Percentiles rank a stretch among this genome's conserved stretches.
These are phyloP conservation scores for Linepithema humile DNA, from an alignment of 1,140 invertebrate genomes.

Conservation along the genomic window DNA sequence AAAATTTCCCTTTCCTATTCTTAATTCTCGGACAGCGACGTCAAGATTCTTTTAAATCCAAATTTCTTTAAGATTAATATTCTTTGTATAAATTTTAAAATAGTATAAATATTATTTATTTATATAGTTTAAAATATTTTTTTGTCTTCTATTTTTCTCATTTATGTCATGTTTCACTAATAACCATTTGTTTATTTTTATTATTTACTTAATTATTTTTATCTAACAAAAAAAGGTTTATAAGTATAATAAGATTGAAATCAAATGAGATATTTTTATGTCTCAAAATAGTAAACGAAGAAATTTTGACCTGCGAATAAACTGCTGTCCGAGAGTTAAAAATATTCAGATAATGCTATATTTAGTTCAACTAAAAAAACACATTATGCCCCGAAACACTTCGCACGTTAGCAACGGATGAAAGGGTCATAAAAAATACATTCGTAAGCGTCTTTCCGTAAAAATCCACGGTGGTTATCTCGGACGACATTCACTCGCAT, in stretches of 20 bases:
- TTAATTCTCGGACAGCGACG: not conserved
- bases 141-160: not conserved
- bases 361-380: constrained; percentile 43
- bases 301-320: not conserved
- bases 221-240: not conserved
- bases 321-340: constrained; percentile 18
- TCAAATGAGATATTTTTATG: not conserved
- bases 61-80: not conserved
- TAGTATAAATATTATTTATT: not conserved
- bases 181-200: not conserved
- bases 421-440: constrained; percentile 75
- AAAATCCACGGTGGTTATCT: constrained; percentile 64
- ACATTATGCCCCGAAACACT: constrained; percentile 38
- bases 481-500: constrained; percentile 30
- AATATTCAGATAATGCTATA: constrained; percentile 48
- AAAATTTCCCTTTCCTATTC: not conserved
- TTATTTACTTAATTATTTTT: not conserved
- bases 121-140: not conserved
- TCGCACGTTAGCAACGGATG: constrained; percentile 60
- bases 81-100: not conserved
- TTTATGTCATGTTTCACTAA: not conserved
- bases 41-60: not conserved
- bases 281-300: not conserved
- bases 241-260: not conserved
- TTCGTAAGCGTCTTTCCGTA: constrained; percentile 69